Base-by-base conservation (phyloP, 2,113 vertebrate species). In the Callocephalon fimbriatum region DNA sequence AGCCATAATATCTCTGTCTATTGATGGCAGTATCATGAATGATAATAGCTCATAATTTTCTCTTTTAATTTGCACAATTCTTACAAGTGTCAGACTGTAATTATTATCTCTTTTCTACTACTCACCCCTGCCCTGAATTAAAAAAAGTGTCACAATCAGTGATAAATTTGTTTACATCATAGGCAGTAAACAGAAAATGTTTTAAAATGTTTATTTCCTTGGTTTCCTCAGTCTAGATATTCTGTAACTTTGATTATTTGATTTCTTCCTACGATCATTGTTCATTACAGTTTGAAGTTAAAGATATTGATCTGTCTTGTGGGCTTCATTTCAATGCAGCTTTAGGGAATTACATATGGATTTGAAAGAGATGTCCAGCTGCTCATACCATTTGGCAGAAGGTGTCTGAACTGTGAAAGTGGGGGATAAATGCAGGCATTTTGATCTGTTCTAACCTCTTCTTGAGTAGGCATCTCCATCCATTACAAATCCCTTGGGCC, bases 321-420 rank as follows among this genome's bases (percentile, higher is more conserved):
- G 74, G 85, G 77, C 62, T 68, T 68, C 54, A 82, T 92, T 91
- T 89, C 93, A 90, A 61, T 90, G 70, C 63, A 85, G 73, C 79
- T 87, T 95, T 76, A 91, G 94, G 95, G 95, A 92, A 93, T 97
- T 97, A 93, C 92, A 97, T 91, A 93, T 88, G 42, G 95, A 91
- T 93, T 94, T 95, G 81, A 86, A 93, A 92, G 86, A 71, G 63
- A 88, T 89, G 72, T 80, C 83, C 93, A 97, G 85, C 93, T 95
- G 83, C 91, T 85, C 65, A 54, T 72, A 61, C 77, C 87, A 86
- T 86, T 98, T 97, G 95, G 62, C 78, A 93, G 80, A 89, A 88
- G 23, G 75, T 87, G 54, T 72, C 48, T 88, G 75, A 93, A 83
- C 73, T 75, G 71, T 40, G 71, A 76, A 87, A 59, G 42, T 12